Evolutionary conservation across 2,113 vertebrate genomes (phyloP).

Genomic region (Anarhynchus alexandrinus): DNA sequence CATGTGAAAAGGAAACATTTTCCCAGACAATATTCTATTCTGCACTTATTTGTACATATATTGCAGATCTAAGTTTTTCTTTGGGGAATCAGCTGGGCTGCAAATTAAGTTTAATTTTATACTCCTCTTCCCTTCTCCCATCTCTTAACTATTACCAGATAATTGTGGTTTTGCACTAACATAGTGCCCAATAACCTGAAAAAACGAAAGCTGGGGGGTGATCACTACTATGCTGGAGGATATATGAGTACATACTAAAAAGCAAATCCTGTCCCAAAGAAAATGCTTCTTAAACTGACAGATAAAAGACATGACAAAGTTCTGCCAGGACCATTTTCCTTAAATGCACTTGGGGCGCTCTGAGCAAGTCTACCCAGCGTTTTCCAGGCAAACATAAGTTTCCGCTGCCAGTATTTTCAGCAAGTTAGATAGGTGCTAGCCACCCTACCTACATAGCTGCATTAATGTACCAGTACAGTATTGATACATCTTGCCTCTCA

Average conservation of each 20-base stretch:
- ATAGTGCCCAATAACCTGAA: neutral
- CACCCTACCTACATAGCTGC: neutral
- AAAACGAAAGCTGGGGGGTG: neutral
- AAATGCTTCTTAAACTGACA: neutral
- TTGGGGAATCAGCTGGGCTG: neutral
- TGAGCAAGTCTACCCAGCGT: neutral
- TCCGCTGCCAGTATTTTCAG: neutral
- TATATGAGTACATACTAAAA: neutral
- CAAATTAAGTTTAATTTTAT: neutral
- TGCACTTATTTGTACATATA: too few relatives aligned
- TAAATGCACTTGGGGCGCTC: neutral
- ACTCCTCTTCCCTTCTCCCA: neutral
- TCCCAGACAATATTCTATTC: neutral
- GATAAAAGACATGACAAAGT: neutral
- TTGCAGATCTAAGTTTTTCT: neutral
- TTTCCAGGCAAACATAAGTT: neutral
- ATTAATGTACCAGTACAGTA: too few relatives aligned
- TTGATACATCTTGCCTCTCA: neutral
- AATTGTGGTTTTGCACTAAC: neutral
- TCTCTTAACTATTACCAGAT: neutral
- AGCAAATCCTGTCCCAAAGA: neutral
- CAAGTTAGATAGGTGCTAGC: neutral
- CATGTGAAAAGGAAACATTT: neutral
- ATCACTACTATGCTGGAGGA: neutral
- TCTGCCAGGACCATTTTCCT: neutral